phyloP scores from a whole-genome alignment of 2,888 invertebrate species.

The Osmoderma eremita region DNA sequence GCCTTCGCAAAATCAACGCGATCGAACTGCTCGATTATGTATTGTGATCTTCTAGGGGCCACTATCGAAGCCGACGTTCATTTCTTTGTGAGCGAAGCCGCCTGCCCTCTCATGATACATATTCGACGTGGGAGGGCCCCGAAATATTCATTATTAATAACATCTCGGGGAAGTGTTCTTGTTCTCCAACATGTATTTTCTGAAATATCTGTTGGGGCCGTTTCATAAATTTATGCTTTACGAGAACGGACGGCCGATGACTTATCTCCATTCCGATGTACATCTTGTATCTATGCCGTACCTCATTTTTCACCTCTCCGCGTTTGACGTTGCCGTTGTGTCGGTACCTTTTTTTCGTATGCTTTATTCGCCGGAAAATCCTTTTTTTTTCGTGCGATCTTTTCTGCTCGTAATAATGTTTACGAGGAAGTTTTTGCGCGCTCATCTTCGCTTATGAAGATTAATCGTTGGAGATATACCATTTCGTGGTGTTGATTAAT shows the following conservation, averaged over 20 bases:
- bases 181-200: slow-evolving; percentile 47
- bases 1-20: slow-evolving; percentile 44
- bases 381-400: slow-evolving; percentile 1
- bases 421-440: slow-evolving; percentile 24
- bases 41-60: slow-evolving; percentile 22
- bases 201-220: slow-evolving; percentile 48
- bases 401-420: slow-evolving; percentile 12
- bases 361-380: not conserved
- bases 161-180: slow-evolving; percentile 51
- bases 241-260: slow-evolving; percentile 39
- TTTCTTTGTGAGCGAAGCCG: slow-evolving; percentile 53
- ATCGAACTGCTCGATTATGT: slow-evolving; percentile 27
- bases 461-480: slow-evolving; percentile 3
- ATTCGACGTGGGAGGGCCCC: slow-evolving; percentile 61
- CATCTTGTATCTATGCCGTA: slow-evolving; percentile 36
- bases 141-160: slow-evolving; percentile 56
- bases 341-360: slow-evolving; percentile 22
- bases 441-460: slow-evolving; percentile 24
- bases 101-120: slow-evolving; percentile 56
- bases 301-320: slow-evolving; percentile 39
- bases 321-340: slow-evolving; percentile 31
- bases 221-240: slow-evolving; percentile 50
- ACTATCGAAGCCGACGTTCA: slow-evolving; percentile 23
- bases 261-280: slow-evolving; percentile 37
- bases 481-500: slow-evolving; percentile 12